phyloP scores from a whole-genome alignment of 2,797 vertebrate species.

The Lophius americanus region DNA sequence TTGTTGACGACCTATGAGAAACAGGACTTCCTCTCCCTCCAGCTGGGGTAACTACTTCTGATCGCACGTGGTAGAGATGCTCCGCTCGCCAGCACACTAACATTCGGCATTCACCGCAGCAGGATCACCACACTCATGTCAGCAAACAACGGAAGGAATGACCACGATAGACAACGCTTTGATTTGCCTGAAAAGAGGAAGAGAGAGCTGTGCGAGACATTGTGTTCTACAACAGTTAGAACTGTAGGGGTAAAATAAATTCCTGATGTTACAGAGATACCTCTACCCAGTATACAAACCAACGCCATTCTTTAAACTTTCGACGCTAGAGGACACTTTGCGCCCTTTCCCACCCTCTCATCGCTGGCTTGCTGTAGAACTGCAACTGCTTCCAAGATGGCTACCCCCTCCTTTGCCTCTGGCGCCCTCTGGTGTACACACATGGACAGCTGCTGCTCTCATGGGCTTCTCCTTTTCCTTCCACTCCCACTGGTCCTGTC shows the following conservation, averaged over 20 bases:
- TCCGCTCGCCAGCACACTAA: constrained; percentile 78
- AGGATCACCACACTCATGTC: constrained; percentile 77
- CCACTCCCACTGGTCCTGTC: constrained; percentile 52
- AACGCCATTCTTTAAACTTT: constrained; percentile 63
- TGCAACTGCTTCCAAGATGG: constrained; percentile 60
- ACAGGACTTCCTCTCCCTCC: constrained; percentile 69
- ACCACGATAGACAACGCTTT: constrained; percentile 74
- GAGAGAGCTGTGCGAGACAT: constrained; percentile 84
- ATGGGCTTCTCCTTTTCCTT: constrained; percentile 52
- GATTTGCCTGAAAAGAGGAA: constrained; percentile 85
- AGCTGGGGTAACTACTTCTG: constrained; percentile 72
- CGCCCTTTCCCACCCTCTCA: constrained; percentile 67
- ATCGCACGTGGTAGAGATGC: constrained; percentile 67
- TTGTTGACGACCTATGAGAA: constrained; percentile 77
- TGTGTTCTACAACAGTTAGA: constrained; percentile 62
- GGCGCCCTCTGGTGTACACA: constrained; percentile 74
- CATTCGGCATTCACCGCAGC: constrained; percentile 77
- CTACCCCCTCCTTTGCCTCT: constrained; percentile 77
- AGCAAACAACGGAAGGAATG: constrained; percentile 70
- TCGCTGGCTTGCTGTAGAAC: constrained; percentile 53
- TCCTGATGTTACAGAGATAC: constrained; percentile 73
- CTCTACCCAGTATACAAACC: constrained; percentile 86
- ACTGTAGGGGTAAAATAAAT: constrained; percentile 2
- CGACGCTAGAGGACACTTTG: constrained; percentile 68
- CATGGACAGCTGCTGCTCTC: constrained; percentile 49